These are phyloP conservation scores for Pachycephus smyrnensis DNA, from an alignment of 2,888 invertebrate species.

Conservation along the genomic window DNA sequence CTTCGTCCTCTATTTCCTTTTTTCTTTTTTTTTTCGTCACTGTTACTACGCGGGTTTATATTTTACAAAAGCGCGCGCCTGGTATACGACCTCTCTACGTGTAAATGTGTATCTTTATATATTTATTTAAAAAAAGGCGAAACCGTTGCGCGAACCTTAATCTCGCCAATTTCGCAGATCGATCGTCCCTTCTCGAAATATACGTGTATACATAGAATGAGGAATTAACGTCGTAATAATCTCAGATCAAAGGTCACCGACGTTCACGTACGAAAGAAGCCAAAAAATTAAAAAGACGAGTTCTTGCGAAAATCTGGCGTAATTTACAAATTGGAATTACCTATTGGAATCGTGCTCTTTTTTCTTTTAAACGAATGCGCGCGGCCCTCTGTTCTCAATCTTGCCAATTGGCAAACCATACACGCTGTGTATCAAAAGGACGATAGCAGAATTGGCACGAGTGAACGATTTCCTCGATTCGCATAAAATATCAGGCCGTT, in stretches of 20 bases:
- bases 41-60: constrained; percentile 9
- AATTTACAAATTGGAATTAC: constrained; percentile 14
- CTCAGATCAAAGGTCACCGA: neutral
- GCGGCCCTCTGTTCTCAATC: neutral
- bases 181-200: neutral
- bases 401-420: neutral
- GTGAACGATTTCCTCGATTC: neutral
- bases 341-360: constrained; percentile 12
- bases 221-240: neutral
- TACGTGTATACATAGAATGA: neutral
- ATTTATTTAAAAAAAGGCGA: neutral
- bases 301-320: neutral
- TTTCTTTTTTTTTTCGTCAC: neutral
- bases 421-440: neutral
- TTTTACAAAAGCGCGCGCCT: constrained; percentile 15
- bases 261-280: neutral
- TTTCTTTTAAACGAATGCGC: neutral
- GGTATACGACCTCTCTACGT: neutral
- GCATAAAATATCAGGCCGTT: no score
- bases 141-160: neutral
- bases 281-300: neutral
- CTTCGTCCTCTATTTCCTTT: constrained; percentile 4
- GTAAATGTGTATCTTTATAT: neutral
- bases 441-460: neutral
- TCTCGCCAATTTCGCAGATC: neutral